Conservation (phyloP, 2,113 vertebrate genomes). For the Pao palembangensis region DNA sequence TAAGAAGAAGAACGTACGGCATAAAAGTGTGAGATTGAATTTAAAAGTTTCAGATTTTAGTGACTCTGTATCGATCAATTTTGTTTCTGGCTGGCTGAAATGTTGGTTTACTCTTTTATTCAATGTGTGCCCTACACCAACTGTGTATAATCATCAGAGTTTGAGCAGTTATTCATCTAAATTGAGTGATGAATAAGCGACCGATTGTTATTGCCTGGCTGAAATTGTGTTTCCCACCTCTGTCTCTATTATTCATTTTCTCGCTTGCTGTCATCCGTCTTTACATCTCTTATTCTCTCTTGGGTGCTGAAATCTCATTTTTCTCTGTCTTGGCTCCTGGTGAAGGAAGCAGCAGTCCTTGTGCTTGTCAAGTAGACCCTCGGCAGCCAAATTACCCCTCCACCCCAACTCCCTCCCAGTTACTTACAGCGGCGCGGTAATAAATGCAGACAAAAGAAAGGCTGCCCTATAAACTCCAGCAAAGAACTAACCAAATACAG, state of each 20-base stretch:
- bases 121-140: conserved; percentile 1
- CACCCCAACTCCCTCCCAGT: conserved; percentile 9
- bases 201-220: conserved; percentile 48
- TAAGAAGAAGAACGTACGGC: no score
- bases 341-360: conserved; percentile 36
- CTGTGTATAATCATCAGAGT: conserved; percentile 10
- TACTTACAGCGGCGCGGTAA: conserved; percentile 35
- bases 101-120: background rate
- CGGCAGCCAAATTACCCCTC: conserved; percentile 31
- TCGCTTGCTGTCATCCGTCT: conserved; percentile 22
- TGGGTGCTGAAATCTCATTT: background rate
- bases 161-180: conserved; percentile 7
- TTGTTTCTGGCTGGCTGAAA: no score
- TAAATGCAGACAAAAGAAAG: conserved; percentile 56
- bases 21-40: no score
- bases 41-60: no score
- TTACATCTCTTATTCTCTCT: conserved; percentile 10
- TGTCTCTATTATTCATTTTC: conserved; percentile 8
- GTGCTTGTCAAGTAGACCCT: conserved; percentile 52
- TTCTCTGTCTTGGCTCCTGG: conserved; percentile 14
- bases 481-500: conserved; percentile 53
- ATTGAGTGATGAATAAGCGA: conserved; percentile 19
- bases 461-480: conserved; percentile 38
- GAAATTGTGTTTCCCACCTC: conserved; percentile 2
- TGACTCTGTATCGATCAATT: background rate